Conservation (phyloP, 2,888 invertebrate genomes). For the Athalia circularis region DNA sequence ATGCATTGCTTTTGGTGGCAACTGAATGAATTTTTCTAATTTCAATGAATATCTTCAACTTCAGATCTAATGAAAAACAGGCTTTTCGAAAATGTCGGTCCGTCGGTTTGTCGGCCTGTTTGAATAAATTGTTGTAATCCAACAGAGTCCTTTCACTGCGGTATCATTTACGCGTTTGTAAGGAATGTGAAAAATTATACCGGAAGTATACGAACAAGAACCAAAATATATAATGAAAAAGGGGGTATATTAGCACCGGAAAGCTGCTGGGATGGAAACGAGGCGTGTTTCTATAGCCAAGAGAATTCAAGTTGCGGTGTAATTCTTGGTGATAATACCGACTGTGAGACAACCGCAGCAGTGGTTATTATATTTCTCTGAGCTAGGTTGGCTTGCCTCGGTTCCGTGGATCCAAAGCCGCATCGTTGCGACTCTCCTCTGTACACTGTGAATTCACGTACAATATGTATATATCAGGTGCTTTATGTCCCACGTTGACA, state of each 20-base stretch:
- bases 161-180: slow-evolving; percentile 1
- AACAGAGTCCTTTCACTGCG: neutral
- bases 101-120: neutral
- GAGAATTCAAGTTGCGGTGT: slow-evolving; percentile 16
- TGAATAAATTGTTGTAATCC: neutral
- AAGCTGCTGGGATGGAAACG: neutral
- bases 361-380: slow-evolving; percentile 30
- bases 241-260: slow-evolving; percentile 11
- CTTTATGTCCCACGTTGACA: slow-evolving; percentile 36
- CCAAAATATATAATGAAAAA: neutral
- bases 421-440: neutral
- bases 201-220: neutral
- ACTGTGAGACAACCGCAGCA: slow-evolving; percentile 17
- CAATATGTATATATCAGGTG: slow-evolving; percentile 30
- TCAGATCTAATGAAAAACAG: too few relatives aligned
- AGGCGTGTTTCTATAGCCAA: neutral
- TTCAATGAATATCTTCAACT: too few relatives aligned
- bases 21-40: too few relatives aligned
- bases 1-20: too few relatives aligned
- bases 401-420: neutral
- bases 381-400: neutral
- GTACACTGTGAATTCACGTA: neutral
- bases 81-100: too few relatives aligned
- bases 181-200: neutral
- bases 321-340: slow-evolving; percentile 29